These are phyloP conservation scores for human (Homo sapiens) DNA, from an alignment of 2,113 vertebrate species.

Conservation along the genomic window GRCh38 chr5:59982001-59982500, in stretches of 20 bases:
- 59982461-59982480: background rate
- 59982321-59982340: conserved; percentile 22
- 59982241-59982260: conserved; percentile 37
- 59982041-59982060: conserved; percentile 42
- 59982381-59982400: accelerated
- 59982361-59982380: conserved; percentile 1
- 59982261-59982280: background rate
- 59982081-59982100: background rate
- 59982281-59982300: conserved; percentile 41
- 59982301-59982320: conserved; percentile 13
- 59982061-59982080: background rate
- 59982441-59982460: background rate
- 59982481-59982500: background rate
- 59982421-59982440: background rate
- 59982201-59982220: conserved; percentile 46
- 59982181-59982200: background rate
- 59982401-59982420: background rate
- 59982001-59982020: background rate
- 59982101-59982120: background rate
- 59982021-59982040: conserved; percentile 27
- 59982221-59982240: conserved; percentile 42
- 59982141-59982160: conserved; percentile 31
- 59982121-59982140: conserved; percentile 1
- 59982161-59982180: background rate
- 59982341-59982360: background rate